A percentile compares a stretch with the other conserved stretches of the same genome.
Evolutionary conservation across 1,140 invertebrate genomes (phyloP).

Genomic region (Chelonus insularis): DNA sequence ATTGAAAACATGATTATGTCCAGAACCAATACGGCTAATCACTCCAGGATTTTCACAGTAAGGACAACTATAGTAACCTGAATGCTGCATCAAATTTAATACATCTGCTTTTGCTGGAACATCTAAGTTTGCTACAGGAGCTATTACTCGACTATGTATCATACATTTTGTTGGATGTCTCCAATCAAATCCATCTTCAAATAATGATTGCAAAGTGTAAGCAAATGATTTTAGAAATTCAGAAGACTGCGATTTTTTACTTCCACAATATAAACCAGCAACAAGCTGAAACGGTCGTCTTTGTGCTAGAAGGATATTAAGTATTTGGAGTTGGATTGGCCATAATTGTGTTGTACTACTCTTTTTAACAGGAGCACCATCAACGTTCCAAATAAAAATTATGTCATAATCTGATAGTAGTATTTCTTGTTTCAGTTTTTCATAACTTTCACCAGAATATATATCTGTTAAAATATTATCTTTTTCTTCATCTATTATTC

Average conservation of each 20-base stretch:
- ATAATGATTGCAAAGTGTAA: slow-evolving; percentile 1
- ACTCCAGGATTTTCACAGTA: slow-evolving; percentile 22
- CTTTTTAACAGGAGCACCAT: background rate
- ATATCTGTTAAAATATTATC: no score
- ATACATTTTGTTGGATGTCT: background rate
- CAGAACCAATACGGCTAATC: slow-evolving; percentile 1
- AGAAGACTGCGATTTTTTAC: slow-evolving; percentile 15
- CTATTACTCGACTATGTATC: slow-evolving; percentile 9
- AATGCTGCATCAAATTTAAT: slow-evolving; percentile 20
- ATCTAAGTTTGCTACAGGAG: slow-evolving; percentile 23
- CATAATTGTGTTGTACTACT: background rate
- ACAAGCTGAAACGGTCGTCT: slow-evolving; percentile 24
- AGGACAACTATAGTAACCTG: slow-evolving; percentile 16
- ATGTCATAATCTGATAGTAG: no score
- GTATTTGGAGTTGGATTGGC: background rate
- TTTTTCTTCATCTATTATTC: no score
- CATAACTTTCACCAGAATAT: no score
- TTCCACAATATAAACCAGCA: slow-evolving; percentile 21
- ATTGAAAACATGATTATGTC: background rate
- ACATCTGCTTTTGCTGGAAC: slow-evolving; percentile 13
- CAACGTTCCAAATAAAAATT: no score
- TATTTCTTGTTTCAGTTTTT: no score
- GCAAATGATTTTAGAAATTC: slow-evolving; percentile 21
- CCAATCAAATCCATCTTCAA: slow-evolving; percentile 5
- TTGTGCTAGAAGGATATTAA: slow-evolving; percentile 17